Evolutionary conservation across 2,888 invertebrate species (phyloP).

Genomic region (Agonopterix subpropinquella): DNA sequence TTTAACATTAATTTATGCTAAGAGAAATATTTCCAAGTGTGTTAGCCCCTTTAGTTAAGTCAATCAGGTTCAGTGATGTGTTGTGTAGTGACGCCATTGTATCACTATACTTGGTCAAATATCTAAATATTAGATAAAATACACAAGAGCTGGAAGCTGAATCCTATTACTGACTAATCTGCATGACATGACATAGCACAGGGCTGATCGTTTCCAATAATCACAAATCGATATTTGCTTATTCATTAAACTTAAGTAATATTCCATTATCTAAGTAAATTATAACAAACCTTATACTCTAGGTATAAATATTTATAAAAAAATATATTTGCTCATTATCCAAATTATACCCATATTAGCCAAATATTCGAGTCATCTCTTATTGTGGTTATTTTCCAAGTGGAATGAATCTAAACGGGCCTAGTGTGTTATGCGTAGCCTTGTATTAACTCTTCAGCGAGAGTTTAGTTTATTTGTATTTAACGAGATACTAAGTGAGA

Average conservation of each 20-base stretch:
- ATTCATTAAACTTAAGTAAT: conserved; percentile 56
- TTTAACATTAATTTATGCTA: conserved; percentile 2
- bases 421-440: conserved; percentile 35
- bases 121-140: too few species aligned
- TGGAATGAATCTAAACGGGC: conserved; percentile 28
- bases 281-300: conserved; percentile 51
- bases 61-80: neutral
- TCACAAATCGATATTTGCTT: conserved; percentile 32
- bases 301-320: conserved; percentile 56
- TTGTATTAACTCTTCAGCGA: conserved; percentile 40
- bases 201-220: conserved; percentile 1
- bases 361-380: conserved; percentile 40
- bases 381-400: conserved; percentile 14
- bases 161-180: neutral
- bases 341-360: conserved; percentile 64
- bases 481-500: conserved; percentile 69
- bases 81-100: too few species aligned
- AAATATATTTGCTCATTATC: conserved; percentile 70
- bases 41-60: neutral
- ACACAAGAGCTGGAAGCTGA: neutral
- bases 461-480: conserved; percentile 52
- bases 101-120: too few species aligned
- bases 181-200: neutral
- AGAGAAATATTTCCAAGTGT: neutral
- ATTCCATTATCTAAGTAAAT: conserved; percentile 71